Evolutionary conservation across 2,797 vertebrate genomes (phyloP), one percentile per base, ranked within the genome.

Genomic region (Rhinatrema bivittatum): DNA sequence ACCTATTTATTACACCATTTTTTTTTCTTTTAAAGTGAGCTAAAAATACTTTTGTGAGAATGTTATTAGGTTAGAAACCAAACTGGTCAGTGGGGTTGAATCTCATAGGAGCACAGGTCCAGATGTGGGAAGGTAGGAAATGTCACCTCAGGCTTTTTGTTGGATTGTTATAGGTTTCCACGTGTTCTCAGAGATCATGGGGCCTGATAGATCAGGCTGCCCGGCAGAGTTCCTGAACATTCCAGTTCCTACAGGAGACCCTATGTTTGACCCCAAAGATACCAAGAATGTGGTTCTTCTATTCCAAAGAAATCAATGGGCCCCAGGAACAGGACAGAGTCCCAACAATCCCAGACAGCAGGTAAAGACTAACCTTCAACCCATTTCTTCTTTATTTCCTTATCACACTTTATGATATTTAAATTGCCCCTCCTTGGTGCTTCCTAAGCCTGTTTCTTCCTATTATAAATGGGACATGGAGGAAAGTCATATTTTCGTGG

Each of bases 181-280:
- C 1, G 72, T 95, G 21, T 51, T 87, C 10, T 81, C 75, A 1
- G 96, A 98, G 64, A 76, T 96, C 36, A 70, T 88, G 31, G 82
- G 83, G 34, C 74, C 70, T 1, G 78, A 87, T 46, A 64, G 54
- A 9, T 75, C 90, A 0, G 89, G 91, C 28, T 98, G 96, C 41
- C 96, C 96, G 1, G 81, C 95, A 3, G 93, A 99, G 67, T 97
- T 93, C 62, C 85, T 98, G 65, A 86, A 93, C 57, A 88, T 98
- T 64, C 36, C 16, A 20, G 72, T 99, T 24, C 87, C 89, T 0
- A 2, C 33, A 1, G 87, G 88, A 8, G 96, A 99, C 54, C 64
- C 64, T 0, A 23, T 88, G 26, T 99, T 98, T 67, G 89, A 92
- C 37, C 81, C 79, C 0, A 13, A 42, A 1, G 24, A 29, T n/a